Evolutionary conservation across 1,140 invertebrate species (phyloP).

Genomic region (Zelostemma sp.): DNA sequence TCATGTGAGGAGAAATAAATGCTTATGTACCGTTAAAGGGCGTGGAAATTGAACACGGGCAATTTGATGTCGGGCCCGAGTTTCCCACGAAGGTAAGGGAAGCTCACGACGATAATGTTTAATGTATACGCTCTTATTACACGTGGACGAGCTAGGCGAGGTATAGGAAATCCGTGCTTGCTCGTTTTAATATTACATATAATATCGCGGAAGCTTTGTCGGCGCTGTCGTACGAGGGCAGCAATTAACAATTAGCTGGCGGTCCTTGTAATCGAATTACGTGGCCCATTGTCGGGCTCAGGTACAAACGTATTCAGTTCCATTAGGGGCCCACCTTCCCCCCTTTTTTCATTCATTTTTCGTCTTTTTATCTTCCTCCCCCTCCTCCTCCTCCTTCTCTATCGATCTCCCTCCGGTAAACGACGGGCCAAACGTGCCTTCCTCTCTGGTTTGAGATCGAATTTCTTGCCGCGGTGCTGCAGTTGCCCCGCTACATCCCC

Average conservation of each 20-base stretch:
- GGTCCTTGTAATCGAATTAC: conserved; percentile 72
- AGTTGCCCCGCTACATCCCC: conserved; percentile 40
- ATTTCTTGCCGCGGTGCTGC: conserved; percentile 63
- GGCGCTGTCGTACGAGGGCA: conserved; percentile 57
- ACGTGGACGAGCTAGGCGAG: conserved; percentile 28
- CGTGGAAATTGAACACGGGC: background rate
- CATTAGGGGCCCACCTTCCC: conserved; percentile 46
- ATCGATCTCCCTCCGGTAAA: conserved; percentile 44
- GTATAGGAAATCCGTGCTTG: conserved; percentile 40
- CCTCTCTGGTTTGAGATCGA: conserved; percentile 56
- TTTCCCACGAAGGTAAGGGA: conserved; percentile 38
- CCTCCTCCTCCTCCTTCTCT: conserved; percentile 12
- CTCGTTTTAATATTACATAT: conserved; percentile 52
- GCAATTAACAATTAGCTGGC: conserved; percentile 72
- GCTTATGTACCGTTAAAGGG: too few species aligned
- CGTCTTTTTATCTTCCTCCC: conserved; percentile 37
- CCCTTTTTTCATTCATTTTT: conserved; percentile 27
- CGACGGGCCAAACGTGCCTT: conserved; percentile 33
- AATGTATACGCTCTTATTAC: conserved; percentile 48
- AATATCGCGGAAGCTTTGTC: conserved; percentile 63
- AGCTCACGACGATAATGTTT: conserved; percentile 34
- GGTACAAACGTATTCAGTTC: conserved; percentile 70
- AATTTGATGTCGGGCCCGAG: background rate
- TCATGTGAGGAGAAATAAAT: too few species aligned
- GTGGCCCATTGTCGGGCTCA: conserved; percentile 65